Evolutionary conservation across 2,113 vertebrate species (phyloP).

Genomic region (Macquaria ambigua): DNA sequence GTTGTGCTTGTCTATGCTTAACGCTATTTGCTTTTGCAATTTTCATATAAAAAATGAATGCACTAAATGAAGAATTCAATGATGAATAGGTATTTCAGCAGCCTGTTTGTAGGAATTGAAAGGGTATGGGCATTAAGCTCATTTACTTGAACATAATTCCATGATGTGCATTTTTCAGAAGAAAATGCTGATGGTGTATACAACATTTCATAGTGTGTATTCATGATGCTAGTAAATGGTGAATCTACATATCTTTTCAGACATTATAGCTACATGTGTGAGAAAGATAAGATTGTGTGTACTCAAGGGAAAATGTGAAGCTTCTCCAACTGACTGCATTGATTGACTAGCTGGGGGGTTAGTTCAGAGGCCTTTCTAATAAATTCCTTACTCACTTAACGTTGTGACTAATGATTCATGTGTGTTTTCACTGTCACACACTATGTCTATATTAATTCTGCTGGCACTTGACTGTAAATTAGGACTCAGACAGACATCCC

Average conservation of each 20-base stretch:
- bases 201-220: background rate
- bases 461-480: background rate
- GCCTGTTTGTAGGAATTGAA: background rate
- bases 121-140: background rate
- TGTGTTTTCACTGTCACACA: constrained; percentile 11
- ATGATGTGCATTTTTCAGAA: background rate
- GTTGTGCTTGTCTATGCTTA: constrained; percentile 10
- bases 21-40: constrained; percentile 21
- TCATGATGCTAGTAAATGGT: background rate
- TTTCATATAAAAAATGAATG: background rate
- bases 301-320: background rate
- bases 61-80: background rate
- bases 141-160: constrained; percentile 10
- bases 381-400: background rate
- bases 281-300: constrained; percentile 2
- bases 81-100: constrained; percentile 7
- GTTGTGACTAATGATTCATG: constrained; percentile 18
- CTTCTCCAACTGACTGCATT: background rate
- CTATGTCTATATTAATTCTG: constrained; percentile 25
- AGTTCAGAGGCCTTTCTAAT: background rate
- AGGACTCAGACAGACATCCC: background rate
- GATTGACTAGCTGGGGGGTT: background rate
- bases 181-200: background rate
- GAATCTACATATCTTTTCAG: background rate
- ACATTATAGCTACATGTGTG: background rate